A percentile compares a stretch with the other conserved stretches of the same genome.
Evolutionary conservation across 1,140 invertebrate genomes (phyloP).

Genomic region (Lordiphosa mommai): DNA sequence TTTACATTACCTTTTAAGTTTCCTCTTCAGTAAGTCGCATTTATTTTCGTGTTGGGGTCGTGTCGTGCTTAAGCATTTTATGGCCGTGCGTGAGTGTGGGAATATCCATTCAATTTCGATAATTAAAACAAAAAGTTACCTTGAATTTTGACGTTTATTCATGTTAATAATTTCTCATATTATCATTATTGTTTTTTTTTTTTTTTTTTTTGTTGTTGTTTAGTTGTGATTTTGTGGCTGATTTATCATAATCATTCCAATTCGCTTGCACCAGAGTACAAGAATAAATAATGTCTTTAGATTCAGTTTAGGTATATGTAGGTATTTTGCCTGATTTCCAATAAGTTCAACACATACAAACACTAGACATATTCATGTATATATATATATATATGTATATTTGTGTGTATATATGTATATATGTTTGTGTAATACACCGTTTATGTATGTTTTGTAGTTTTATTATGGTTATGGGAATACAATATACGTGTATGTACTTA

Average conservation of each 20-base stretch:
- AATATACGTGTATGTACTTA: constrained; percentile 16
- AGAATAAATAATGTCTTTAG: constrained; percentile 40
- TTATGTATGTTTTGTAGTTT: constrained; percentile 36
- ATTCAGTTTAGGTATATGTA: constrained; percentile 16
- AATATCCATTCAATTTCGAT: no score
- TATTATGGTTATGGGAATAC: constrained; percentile 45
- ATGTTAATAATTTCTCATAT: constrained; percentile 43
- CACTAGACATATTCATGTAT: constrained; percentile 14
- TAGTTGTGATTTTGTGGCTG: not conserved
- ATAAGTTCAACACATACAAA: constrained; percentile 20
- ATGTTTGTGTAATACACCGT: constrained; percentile 29
- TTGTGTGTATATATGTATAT: constrained; percentile 19
- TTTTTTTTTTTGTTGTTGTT: constrained; percentile 15
- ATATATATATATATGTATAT: constrained; percentile 28
- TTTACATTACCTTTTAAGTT: no score
- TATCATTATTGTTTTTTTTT: constrained; percentile 26
- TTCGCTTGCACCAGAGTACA: constrained; percentile 25
- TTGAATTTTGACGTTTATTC: constrained; percentile 37
- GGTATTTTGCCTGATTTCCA: constrained; percentile 5
- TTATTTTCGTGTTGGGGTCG: no score
- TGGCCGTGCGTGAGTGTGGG: no score
- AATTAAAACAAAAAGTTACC: no score
- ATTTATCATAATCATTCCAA: constrained; percentile 2
- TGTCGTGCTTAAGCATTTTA: no score
- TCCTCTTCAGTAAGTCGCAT: no score